These are phyloP conservation scores for Parnassius glacialis DNA, from an alignment of 2,888 invertebrate species.

Conservation along the genomic window DNA sequence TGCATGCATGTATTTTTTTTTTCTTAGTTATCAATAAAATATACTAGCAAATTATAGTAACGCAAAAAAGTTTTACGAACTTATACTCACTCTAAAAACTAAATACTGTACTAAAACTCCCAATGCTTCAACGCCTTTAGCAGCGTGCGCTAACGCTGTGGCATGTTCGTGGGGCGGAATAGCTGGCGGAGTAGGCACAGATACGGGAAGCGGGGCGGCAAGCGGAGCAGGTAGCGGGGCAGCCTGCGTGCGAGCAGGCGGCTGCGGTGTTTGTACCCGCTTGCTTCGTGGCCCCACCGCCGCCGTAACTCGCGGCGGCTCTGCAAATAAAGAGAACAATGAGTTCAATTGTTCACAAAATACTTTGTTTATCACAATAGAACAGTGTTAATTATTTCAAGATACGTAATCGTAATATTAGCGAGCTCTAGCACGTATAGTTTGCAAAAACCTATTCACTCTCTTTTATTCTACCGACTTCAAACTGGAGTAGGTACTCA, in stretches of 20 bases:
- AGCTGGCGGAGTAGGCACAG: slow-evolving; percentile 38
- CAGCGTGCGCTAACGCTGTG: slow-evolving; percentile 71
- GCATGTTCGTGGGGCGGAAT: slow-evolving; percentile 55
- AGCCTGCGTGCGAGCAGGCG: slow-evolving; percentile 32
- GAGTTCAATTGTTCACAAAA: slow-evolving; percentile 19
- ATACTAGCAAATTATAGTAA: no score
- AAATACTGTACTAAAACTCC: slow-evolving; percentile 92
- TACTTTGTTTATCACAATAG: slow-evolving; percentile 6
- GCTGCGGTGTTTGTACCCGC: slow-evolving; percentile 68
- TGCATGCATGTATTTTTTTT: no score
- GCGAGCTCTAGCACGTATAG: not conserved
- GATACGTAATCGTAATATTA: slow-evolving; percentile 7
- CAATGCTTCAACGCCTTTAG: slow-evolving; percentile 90
- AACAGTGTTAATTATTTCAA: slow-evolving; percentile 11
- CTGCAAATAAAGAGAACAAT: slow-evolving; percentile 42
- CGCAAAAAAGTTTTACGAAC: not conserved
- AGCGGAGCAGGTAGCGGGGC: slow-evolving; percentile 51
- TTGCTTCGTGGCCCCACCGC: slow-evolving; percentile 69
- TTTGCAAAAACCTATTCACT: no score
- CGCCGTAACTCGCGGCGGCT: slow-evolving; percentile 68
- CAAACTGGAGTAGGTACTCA: no score
- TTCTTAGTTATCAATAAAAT: no score
- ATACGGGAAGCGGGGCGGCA: slow-evolving; percentile 43
- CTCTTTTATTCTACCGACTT: no score
- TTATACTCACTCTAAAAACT: slow-evolving; percentile 85